A percentile compares a stretch with the other conserved stretches of the same genome.
phyloP scores from a whole-genome alignment of 30 jellyfish, hydroid and myxozoan genomes.

The Aurelia sp. region DNA sequence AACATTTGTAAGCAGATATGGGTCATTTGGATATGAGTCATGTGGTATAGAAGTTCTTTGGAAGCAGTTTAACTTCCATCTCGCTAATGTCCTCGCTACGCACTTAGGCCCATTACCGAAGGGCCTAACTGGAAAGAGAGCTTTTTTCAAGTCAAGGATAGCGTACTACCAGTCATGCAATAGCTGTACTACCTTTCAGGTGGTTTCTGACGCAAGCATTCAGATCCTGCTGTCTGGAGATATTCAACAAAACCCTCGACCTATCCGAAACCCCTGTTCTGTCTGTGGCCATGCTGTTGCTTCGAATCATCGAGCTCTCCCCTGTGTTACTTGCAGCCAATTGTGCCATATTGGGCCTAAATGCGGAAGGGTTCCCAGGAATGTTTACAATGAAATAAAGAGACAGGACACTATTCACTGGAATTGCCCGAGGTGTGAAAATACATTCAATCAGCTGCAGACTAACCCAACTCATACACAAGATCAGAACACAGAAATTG shows the following conservation, averaged over 20 bases:
- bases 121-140: constrained; percentile 37
- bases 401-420: constrained; percentile 12
- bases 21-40: not conserved
- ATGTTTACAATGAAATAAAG: not conserved
- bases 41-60: not conserved
- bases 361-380: constrained; percentile 20
- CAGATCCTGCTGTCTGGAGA: constrained; percentile 52
- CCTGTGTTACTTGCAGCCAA: constrained; percentile 19
- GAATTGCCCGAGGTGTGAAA: constrained; percentile 15
- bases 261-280: constrained; percentile 44
- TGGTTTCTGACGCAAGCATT: constrained; percentile 32
- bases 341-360: constrained; percentile 39
- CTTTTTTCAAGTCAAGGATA: constrained; percentile 20
- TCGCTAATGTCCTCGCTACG: constrained; percentile 2
- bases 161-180: constrained; percentile 30
- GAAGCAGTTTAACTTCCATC: constrained; percentile 15
- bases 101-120: constrained; percentile 27
- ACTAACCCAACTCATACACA: not conserved
- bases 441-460: constrained; percentile 17
- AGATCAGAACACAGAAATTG: too few relatives aligned
- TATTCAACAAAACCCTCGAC: constrained; percentile 35
- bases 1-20: constrained; percentile 7
- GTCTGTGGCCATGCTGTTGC: constrained; percentile 52
- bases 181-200: constrained; percentile 21
- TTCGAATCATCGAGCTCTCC: constrained; percentile 55